Evolutionary conservation across 1,140 invertebrate genomes (phyloP).

Genomic region (Apolygus lucorum): DNA sequence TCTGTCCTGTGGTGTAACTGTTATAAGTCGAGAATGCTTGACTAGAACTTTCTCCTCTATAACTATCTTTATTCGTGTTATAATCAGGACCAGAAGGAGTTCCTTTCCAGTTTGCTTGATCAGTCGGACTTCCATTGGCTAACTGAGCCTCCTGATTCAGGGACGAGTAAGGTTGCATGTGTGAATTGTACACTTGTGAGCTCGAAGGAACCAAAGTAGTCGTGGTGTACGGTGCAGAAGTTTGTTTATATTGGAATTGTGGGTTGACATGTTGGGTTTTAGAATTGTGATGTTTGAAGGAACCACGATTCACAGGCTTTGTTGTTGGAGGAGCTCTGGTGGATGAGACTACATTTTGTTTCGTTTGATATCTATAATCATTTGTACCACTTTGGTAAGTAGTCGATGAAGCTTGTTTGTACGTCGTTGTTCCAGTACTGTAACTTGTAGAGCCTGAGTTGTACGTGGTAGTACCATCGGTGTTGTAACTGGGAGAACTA

Average conservation of each 20-base stretch:
- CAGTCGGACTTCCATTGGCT: not conserved
- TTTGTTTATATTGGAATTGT: not conserved
- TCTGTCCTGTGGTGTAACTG: not conserved
- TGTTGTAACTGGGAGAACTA: not conserved
- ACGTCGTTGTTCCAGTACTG: too few relatives aligned
- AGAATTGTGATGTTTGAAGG: not conserved
- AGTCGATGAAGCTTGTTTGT: too few relatives aligned
- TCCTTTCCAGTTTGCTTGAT: not conserved
- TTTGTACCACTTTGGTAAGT: not conserved
- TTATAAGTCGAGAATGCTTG: not conserved
- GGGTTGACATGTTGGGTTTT: not conserved
- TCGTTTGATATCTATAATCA: not conserved
- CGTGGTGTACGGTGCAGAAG: not conserved
- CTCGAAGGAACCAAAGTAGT: not conserved
- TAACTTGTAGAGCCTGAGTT: too few relatives aligned
- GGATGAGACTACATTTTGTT: not conserved
- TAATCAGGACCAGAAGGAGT: too few relatives aligned
- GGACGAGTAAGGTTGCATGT: conserved; percentile 7
- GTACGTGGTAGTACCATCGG: not conserved
- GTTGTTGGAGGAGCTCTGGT: not conserved
- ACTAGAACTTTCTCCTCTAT: not conserved
- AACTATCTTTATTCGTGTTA: not conserved
- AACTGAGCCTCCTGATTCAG: too few relatives aligned
- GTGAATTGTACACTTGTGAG: not conserved
- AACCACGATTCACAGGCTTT: not conserved